Conservation (phyloP, 2,888 invertebrate species). For the Lamellibrachia satsuma region DNA sequence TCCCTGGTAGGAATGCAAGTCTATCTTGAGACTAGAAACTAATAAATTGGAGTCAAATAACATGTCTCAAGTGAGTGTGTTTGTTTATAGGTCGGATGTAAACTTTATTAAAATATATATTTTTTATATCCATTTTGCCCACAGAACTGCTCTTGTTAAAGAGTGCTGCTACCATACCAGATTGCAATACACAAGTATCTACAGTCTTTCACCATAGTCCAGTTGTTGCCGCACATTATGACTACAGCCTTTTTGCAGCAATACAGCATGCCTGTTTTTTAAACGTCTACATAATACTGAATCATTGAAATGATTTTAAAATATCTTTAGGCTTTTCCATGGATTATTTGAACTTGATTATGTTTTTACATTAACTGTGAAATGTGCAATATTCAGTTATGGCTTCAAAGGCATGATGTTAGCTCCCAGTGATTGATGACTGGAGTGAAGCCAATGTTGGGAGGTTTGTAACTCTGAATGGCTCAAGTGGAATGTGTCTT, state of each 20-base stretch:
- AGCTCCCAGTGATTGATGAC: neutral
- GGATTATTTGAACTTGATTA: neutral
- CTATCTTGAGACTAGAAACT: neutral
- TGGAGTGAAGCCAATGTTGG: neutral
- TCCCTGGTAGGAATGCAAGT: neutral
- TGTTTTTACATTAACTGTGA: neutral
- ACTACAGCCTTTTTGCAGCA: too few relatives aligned
- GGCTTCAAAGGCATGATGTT: neutral
- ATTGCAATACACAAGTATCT: neutral
- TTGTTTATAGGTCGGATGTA: neutral
- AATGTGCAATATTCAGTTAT: neutral
- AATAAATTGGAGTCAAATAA: neutral
- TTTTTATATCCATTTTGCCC: neutral
- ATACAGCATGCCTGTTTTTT: neutral
- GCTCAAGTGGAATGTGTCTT: neutral
- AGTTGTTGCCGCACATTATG: too few relatives aligned
- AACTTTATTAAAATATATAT: neutral
- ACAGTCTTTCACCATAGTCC: neutral
- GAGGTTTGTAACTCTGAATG: neutral
- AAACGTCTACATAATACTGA: neutral
- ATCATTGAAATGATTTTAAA: neutral
- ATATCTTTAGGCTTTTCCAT: neutral
- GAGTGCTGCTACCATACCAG: neutral
- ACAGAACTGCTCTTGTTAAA: neutral
- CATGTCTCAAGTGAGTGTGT: too few relatives aligned